A percentile compares a stretch with the other conserved stretches of the same genome.
Conservation (phyloP, 2,797 vertebrate species). For the Scarus forsteni region DNA sequence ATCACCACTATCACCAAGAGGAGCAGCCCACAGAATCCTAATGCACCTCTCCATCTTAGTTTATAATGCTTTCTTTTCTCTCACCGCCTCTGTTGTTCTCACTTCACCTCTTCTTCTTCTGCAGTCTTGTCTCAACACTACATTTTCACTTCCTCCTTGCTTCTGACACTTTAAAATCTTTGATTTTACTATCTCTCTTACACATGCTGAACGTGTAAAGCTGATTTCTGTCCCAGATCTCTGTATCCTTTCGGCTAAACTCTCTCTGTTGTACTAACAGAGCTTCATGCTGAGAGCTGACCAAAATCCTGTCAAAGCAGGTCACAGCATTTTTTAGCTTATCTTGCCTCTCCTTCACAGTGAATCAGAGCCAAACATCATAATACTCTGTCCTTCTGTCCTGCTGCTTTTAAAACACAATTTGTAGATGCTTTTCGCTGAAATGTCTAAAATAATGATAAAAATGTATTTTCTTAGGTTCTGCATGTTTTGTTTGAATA, state of each 20-base stretch:
- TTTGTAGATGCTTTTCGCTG: too few relatives aligned
- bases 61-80: constrained; percentile 29
- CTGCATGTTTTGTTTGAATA: too few relatives aligned
- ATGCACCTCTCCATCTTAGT: constrained; percentile 49
- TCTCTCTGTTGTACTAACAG: constrained; percentile 10
- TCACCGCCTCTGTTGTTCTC: constrained; percentile 27
- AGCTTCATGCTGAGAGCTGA: constrained; percentile 14
- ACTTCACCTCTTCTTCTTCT: constrained; percentile 41
- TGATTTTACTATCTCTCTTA: constrained; percentile 10
- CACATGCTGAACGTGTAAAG: constrained; percentile 16
- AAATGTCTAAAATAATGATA: too few relatives aligned
- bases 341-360: background rate
- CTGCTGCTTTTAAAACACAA: constrained; percentile 2
- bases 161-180: constrained; percentile 3
- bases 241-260: constrained; percentile 27
- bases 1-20: constrained; percentile 65
- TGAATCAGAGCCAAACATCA: constrained; percentile 39
- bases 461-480: too few relatives aligned
- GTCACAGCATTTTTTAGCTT: constrained; percentile 22
- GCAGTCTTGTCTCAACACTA: constrained; percentile 35
- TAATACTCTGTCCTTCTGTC: constrained; percentile 22
- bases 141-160: background rate
- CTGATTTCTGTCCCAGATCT: background rate
- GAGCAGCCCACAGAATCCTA: constrained; percentile 69
- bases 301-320: constrained; percentile 21